Percentiles rank a stretch among this genome's conserved stretches.
Evolutionary conservation across 2,113 vertebrate genomes (phyloP).

Genomic region (Salvelinus fontinalis): DNA sequence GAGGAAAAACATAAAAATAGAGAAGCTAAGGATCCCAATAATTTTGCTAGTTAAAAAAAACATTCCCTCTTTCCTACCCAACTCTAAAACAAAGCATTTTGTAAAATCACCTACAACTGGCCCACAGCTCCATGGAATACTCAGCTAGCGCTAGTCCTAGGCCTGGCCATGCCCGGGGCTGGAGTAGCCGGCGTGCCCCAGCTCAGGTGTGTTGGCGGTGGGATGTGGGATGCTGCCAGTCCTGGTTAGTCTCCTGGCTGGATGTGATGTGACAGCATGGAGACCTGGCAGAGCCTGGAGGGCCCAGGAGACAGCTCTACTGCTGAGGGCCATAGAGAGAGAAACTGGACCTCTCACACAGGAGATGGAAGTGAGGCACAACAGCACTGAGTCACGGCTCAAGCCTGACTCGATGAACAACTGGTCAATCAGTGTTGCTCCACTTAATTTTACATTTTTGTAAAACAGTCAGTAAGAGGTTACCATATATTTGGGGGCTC

Average conservation of each 20-base stretch:
- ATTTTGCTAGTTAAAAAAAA: background rate
- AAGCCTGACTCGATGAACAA: constrained; percentile 58
- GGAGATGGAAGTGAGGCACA: constrained; percentile 48
- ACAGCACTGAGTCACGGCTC: constrained; percentile 68
- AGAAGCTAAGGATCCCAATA: background rate
- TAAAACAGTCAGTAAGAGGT: too few species aligned
- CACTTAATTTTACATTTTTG: constrained; percentile 29
- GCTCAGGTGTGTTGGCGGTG: constrained; percentile 69
- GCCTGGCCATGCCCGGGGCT: constrained; percentile 57
- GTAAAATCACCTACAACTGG: constrained; percentile 45
- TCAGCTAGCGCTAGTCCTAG: constrained; percentile 35
- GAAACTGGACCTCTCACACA: constrained; percentile 53
- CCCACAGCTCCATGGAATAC: constrained; percentile 29
- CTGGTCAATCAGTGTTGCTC: constrained; percentile 62
- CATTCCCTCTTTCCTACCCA: constrained; percentile 16
- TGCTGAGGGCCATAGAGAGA: constrained; percentile 58
- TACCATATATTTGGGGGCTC: too few species aligned
- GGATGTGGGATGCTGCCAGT: constrained; percentile 66
- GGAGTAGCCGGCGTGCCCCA: constrained; percentile 61
- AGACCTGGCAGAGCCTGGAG: constrained; percentile 48
- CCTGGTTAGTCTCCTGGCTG: constrained; percentile 64
- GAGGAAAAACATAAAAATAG: constrained; percentile 8
- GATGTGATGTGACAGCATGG: constrained; percentile 71
- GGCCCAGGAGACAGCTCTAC: constrained; percentile 57
- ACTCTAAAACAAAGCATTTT: constrained; percentile 33